Base-by-base conservation (phyloP, 2,888 invertebrate species). In the Serripes groenlandicus region DNA sequence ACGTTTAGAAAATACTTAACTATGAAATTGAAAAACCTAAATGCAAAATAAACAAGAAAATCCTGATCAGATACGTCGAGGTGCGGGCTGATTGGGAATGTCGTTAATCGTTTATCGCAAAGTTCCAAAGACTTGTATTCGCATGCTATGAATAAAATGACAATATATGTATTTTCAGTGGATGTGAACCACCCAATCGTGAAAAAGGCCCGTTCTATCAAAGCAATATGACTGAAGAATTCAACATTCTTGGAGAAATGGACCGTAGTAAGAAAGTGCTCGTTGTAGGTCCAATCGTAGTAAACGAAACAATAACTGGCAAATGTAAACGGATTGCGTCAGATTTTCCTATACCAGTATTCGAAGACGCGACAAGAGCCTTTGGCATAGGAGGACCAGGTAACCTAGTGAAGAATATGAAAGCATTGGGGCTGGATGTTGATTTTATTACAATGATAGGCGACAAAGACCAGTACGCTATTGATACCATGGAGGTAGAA, bases 381-480 rank as follows among this genome's bases (percentile, higher is more conserved):
- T 42, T 52, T 42, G 30, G 34, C 5, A 26, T 81, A 1, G 81
- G 81, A 15, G 81, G 81, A 69, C 66, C 81, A 3, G 75, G 68
- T 15, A 81, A 81, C 60, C 66, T 69, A 4, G 68, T 60, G 0
- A 73, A 35, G 23, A 81, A 81, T 32, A 21, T 81, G 1, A 58
- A 60, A 11, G 76, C 71, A 11, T 7, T 81, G 37, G 58, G 76
- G 18, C 26, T 81, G 0, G 11, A 21, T 42, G 73, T 73, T 9
- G 76, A 81, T 42, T 60, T 81, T 7, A 28, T 81, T 34, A 58
- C 81, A 11, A 52, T 81, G 21, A 4, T 75, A 5, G 81, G 81
- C 1, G n/a, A 58, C 15, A n/a, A 23, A 3, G 76, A 76, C 28
- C 15, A 37, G 3, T 35, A 23, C 18, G 71, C 70, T 7, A 54